These are phyloP conservation scores for Enoplosus armatus DNA, from an alignment of 2,797 vertebrate species.

Conservation along the genomic window DNA sequence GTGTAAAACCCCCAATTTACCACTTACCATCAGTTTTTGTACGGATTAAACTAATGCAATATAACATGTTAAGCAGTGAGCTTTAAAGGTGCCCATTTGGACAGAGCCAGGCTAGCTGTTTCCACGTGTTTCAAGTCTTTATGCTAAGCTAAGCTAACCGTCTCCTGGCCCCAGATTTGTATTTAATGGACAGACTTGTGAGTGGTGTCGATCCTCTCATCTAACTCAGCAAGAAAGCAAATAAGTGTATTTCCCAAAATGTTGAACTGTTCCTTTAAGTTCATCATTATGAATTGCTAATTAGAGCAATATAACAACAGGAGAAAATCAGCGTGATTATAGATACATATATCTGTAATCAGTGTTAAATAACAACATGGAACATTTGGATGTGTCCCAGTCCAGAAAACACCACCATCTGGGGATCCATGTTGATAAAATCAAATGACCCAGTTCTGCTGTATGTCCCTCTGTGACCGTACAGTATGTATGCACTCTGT, in stretches of 20 bases:
- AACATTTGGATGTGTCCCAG: constrained; percentile 16
- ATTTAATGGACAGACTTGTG: background rate
- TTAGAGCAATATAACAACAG: background rate
- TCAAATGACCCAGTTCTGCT: constrained; percentile 35
- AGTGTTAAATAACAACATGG: constrained; percentile 29
- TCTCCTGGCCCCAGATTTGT: background rate
- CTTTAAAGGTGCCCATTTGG: background rate
- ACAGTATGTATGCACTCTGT: background rate
- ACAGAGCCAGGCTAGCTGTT: background rate
- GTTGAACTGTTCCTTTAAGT: background rate
- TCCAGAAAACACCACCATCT: constrained; percentile 23
- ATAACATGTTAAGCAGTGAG: background rate
- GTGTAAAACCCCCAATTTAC: background rate
- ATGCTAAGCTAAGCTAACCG: background rate
- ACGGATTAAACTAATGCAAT: background rate
- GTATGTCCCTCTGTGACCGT: constrained; percentile 1
- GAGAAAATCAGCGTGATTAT: background rate
- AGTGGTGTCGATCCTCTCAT: background rate
- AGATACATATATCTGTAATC: constrained; percentile 4
- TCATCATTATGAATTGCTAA: constrained; percentile 6
- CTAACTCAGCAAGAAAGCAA: background rate
- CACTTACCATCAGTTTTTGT: background rate
- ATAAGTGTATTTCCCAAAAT: background rate
- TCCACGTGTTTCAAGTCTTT: too few relatives aligned
- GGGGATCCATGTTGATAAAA: constrained; percentile 43